Percentiles rank a stretch among this genome's conserved stretches.
These are phyloP conservation scores for Conops quadrifasciatus DNA, from an alignment of 2,888 invertebrate species.

Conservation along the genomic window DNA sequence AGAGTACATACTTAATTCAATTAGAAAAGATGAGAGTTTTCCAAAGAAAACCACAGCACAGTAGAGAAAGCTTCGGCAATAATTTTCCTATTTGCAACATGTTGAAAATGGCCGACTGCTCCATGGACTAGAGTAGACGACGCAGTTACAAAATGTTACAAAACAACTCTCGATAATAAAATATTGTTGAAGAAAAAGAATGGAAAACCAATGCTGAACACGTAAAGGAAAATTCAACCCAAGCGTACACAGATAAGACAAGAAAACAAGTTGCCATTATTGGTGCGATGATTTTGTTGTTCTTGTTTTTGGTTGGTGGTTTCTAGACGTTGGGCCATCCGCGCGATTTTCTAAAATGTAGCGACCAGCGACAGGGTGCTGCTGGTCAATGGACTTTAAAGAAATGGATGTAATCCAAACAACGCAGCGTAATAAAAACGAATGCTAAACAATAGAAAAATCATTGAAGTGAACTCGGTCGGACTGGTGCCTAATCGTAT, in stretches of 20 bases:
- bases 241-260: conserved; percentile 22
- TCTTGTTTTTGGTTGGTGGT: background rate
- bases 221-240: conserved; percentile 18
- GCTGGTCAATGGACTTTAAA: too few species aligned
- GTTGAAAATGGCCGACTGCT: conserved; percentile 32
- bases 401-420: too few species aligned
- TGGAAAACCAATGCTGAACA: background rate
- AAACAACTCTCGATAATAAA: background rate
- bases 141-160: conserved; percentile 2
- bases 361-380: too few species aligned
- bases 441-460: too few species aligned
- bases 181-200: conserved; percentile 11
- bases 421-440: too few species aligned
- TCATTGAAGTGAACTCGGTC: too few species aligned
- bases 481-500: too few species aligned
- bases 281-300: background rate
- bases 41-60: background rate
- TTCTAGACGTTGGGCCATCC: background rate
- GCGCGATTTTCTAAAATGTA: too few species aligned
- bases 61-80: conserved; percentile 13
- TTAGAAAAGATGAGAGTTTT: background rate
- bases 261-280: conserved; percentile 8
- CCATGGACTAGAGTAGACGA: background rate
- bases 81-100: conserved; percentile 8
- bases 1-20: too few species aligned